phyloP scores from a whole-genome alignment of 2,797 vertebrate species.

The Rhinogobio ventralis region DNA sequence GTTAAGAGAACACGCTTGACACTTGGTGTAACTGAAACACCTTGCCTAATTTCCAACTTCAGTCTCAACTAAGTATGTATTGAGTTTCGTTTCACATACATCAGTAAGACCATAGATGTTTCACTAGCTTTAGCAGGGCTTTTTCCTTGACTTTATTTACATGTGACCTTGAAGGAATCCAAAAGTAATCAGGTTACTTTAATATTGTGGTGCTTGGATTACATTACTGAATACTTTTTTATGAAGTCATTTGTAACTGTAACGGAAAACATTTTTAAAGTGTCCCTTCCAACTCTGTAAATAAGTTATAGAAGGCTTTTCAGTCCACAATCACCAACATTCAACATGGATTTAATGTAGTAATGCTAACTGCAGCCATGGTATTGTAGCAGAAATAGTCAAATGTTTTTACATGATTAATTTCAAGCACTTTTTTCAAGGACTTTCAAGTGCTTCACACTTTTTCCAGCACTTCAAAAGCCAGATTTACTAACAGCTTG shows the following conservation, averaged over 20 bases:
- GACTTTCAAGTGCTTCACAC: neutral
- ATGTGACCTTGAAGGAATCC: too few species aligned
- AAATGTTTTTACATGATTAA: neutral
- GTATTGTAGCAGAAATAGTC: neutral
- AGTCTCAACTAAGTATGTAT: neutral
- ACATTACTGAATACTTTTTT: too few species aligned
- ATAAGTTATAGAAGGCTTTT: neutral
- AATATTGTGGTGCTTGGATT: too few species aligned
- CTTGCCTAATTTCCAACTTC: neutral
- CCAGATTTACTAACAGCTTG: too few species aligned
- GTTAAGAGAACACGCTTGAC: neutral
- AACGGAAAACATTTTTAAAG: too few species aligned
- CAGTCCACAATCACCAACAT: too few species aligned
- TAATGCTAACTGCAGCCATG: neutral
- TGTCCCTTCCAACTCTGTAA: too few species aligned
- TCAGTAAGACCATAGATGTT: neutral
- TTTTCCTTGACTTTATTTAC: too few species aligned
- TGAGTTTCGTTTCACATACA: conserved; percentile 6
- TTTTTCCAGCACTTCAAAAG: neutral
- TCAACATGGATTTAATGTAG: too few species aligned
- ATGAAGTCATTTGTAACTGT: too few species aligned
- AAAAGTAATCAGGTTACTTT: too few species aligned
- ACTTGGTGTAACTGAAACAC: neutral
- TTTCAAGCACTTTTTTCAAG: neutral
- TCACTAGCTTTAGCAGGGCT: neutral